Evolutionary conservation across 2,888 invertebrate genomes (phyloP).

Genomic region (Himalopsyche kuldschensis): DNA sequence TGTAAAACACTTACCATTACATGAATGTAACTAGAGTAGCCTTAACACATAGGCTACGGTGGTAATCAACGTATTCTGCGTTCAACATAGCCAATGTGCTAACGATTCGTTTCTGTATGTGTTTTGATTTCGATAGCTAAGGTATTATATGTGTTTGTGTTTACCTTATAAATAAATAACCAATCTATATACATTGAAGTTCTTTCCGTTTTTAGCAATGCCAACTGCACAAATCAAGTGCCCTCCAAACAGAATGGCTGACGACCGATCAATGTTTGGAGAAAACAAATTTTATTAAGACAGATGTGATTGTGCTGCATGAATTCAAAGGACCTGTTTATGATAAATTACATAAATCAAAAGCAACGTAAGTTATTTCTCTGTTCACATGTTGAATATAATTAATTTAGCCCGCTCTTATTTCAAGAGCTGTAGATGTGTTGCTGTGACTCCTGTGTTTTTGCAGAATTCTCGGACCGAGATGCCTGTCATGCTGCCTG

Average conservation of each 20-base stretch:
- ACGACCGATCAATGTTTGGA: slow-evolving; percentile 62
- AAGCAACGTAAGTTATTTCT: slow-evolving; percentile 70
- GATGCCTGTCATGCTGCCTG: slow-evolving; percentile 75
- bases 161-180: too few relatives aligned
- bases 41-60: too few relatives aligned
- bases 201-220: slow-evolving; percentile 53
- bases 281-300: slow-evolving; percentile 62
- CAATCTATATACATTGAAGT: neutral
- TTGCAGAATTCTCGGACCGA: slow-evolving; percentile 81
- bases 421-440: neutral
- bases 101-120: too few relatives aligned
- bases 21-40: too few relatives aligned
- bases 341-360: slow-evolving; percentile 63
- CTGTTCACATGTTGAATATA: too few relatives aligned
- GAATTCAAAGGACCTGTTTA: slow-evolving; percentile 76
- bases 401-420: neutral
- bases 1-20: too few relatives aligned
- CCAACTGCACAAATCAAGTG: slow-evolving; percentile 57
- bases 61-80: too few relatives aligned
- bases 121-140: too few relatives aligned
- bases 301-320: slow-evolving; percentile 78
- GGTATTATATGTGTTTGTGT: too few relatives aligned
- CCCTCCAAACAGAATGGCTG: slow-evolving; percentile 66
- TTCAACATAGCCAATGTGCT: too few relatives aligned
- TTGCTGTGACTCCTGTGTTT: slow-evolving; percentile 33